Evolutionary conservation across 2,113 vertebrate species (phyloP).

Genomic region (Dolichallabes microphthalmus): DNA sequence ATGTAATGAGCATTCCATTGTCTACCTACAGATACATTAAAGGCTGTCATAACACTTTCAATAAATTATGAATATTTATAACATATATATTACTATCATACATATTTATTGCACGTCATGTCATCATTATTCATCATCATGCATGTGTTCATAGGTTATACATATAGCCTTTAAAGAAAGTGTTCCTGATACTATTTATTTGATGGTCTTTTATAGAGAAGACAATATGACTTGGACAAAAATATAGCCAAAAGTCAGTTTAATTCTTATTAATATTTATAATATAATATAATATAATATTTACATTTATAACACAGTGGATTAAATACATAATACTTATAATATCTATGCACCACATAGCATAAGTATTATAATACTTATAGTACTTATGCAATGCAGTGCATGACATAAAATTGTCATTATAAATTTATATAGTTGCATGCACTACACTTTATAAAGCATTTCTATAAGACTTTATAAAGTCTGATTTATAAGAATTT

Average conservation of each 20-base stretch:
- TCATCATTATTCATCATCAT: background rate
- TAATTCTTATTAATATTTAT: background rate
- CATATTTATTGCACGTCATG: background rate
- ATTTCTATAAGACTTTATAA: background rate
- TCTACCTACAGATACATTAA: constrained; percentile 53
- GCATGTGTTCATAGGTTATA: background rate
- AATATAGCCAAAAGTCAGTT: background rate
- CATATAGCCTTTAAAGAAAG: background rate
- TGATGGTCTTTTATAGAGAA: background rate
- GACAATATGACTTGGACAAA: background rate
- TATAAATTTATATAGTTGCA: background rate
- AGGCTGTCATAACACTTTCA: constrained; percentile 24
- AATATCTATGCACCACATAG: too few relatives aligned
- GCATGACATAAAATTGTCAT: background rate
- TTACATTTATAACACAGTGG: background rate
- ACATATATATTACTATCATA: background rate
- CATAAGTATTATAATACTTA: too few relatives aligned
- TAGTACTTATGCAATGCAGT: background rate
- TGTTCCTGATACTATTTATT: background rate
- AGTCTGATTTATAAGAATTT: background rate
- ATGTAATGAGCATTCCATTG: constrained; percentile 52
- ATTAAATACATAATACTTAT: background rate
- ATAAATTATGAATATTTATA: background rate
- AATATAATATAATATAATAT: background rate
- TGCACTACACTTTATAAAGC: background rate